A percentile compares a stretch with the other conserved stretches of the same genome.
phyloP scores from a whole-genome alignment of 2,888 invertebrate genomes.

The Oligia strigilis region DNA sequence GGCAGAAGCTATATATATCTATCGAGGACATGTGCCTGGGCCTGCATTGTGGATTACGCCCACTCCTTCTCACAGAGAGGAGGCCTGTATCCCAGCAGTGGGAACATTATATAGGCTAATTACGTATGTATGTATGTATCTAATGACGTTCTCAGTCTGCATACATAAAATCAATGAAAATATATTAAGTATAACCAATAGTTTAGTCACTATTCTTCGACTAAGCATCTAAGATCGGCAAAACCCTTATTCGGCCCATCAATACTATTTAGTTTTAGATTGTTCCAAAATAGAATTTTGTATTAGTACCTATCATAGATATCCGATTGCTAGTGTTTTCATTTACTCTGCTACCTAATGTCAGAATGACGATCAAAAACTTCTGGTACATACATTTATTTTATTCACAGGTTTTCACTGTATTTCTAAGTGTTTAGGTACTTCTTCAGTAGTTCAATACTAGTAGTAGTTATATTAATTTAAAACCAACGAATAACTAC shows the following conservation, averaged over 20 bases:
- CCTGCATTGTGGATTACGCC: too few species aligned
- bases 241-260: background rate
- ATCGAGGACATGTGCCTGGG: too few species aligned
- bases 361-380: background rate
- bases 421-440: background rate
- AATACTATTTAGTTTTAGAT: background rate
- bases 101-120: too few species aligned
- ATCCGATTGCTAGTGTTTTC: background rate
- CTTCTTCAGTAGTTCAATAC: background rate
- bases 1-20: too few species aligned
- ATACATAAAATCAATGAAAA: background rate
- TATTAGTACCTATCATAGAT: background rate
- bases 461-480: too few species aligned
- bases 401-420: background rate
- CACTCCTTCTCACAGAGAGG: too few species aligned
- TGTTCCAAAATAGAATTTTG: background rate
- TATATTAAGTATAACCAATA: background rate
- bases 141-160: background rate
- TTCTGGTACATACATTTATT: background rate
- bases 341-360: too few species aligned
- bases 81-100: too few species aligned
- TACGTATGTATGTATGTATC: too few species aligned
- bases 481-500: too few species aligned
- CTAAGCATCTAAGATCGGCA: background rate
- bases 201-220: background rate